Percentiles rank a stretch among this genome's conserved stretches.
These are phyloP conservation scores for Orthosia gothica DNA, from an alignment of 2,888 invertebrate genomes.

Conservation along the genomic window DNA sequence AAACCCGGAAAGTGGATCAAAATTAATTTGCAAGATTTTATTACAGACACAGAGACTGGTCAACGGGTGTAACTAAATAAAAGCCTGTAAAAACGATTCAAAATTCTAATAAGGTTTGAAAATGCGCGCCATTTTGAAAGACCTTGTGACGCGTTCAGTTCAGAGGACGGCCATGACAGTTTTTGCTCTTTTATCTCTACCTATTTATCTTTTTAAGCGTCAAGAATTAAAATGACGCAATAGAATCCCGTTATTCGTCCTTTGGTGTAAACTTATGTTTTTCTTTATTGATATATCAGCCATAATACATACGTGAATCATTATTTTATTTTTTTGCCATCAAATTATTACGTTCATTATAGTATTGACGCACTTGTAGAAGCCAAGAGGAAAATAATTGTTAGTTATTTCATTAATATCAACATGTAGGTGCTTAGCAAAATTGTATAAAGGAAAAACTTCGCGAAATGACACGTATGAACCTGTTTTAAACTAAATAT, in stretches of 20 bases:
- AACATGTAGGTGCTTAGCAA: neutral
- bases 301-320: slow-evolving; percentile 16
- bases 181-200: neutral
- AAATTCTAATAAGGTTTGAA: neutral
- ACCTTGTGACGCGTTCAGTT: neutral
- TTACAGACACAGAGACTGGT: too few species aligned
- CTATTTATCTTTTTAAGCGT: neutral
- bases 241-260: slow-evolving; percentile 37
- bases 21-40: too few species aligned
- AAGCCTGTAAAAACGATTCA: too few species aligned
- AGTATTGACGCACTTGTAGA: neutral
- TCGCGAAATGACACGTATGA: neutral
- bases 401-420: slow-evolving; percentile 26
- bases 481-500: neutral
- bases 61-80: too few species aligned
- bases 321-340: slow-evolving; percentile 20
- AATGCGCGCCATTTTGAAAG: slow-evolving; percentile 3
- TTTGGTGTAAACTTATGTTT: neutral
- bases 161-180: neutral
- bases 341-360: neutral
- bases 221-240: slow-evolving; percentile 29
- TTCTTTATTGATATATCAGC: neutral
- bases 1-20: too few species aligned
- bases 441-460: neutral
- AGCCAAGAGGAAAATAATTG: slow-evolving; percentile 14